Evolutionary conservation across 2,888 invertebrate species (phyloP).

Genomic region (Phortica magna): DNA sequence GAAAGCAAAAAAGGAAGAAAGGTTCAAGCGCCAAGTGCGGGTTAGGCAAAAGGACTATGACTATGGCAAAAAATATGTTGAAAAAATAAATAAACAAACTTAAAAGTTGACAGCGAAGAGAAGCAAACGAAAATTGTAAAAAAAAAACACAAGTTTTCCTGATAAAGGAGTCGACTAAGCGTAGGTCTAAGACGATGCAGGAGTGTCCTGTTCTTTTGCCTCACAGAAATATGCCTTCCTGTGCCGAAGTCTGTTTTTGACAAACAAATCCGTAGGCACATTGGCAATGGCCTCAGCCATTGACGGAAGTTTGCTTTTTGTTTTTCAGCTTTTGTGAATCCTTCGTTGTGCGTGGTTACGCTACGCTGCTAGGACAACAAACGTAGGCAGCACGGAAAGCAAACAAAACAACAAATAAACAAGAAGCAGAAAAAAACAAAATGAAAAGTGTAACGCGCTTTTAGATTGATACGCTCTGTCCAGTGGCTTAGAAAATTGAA

Average conservation of each 20-base stretch:
- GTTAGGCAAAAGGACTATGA: constrained; percentile 21
- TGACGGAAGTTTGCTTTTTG: constrained; percentile 22
- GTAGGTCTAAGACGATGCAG: neutral
- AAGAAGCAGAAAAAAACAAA: neutral
- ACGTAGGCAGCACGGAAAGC: constrained; percentile 18
- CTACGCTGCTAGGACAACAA: constrained; percentile 62
- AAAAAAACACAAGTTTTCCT: too few species aligned
- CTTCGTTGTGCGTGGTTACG: constrained; percentile 69
- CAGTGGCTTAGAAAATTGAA: constrained; percentile 71
- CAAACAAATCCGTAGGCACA: constrained; percentile 69
- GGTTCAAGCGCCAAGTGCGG: constrained; percentile 1
- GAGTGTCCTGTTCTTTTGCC: neutral
- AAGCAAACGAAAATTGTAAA: neutral
- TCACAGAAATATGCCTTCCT: neutral
- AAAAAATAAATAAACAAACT: constrained; percentile 64
- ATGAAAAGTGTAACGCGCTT: neutral
- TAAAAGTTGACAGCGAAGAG: constrained; percentile 55
- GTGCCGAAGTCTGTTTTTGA: constrained; percentile 60
- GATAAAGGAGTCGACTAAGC: constrained; percentile 1
- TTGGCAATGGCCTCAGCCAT: constrained; percentile 3
- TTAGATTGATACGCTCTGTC: constrained; percentile 46
- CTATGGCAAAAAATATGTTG: constrained; percentile 32
- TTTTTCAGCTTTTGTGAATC: constrained; percentile 45
- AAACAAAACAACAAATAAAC: neutral
- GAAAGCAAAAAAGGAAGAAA: neutral